Conservation (phyloP, 2,113 vertebrate species). For the Prietella phreatophila region DNA sequence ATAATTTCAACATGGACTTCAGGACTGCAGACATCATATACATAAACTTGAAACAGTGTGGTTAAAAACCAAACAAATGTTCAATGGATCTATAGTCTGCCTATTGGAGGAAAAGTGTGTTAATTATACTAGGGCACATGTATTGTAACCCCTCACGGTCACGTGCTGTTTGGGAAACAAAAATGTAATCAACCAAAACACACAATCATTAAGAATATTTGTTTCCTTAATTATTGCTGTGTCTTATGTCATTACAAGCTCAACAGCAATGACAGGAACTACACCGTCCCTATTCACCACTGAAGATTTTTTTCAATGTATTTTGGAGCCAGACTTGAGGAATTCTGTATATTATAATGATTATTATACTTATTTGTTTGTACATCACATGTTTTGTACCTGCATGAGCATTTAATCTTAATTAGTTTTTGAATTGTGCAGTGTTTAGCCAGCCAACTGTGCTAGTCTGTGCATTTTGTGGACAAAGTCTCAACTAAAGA, state of each 20-base stretch:
- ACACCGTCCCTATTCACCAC: not conserved
- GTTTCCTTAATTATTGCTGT: slow-evolving; percentile 18
- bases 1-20: not conserved
- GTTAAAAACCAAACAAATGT: slow-evolving; percentile 1
- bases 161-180: slow-evolving; percentile 42
- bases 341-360: not conserved
- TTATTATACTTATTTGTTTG: not conserved
- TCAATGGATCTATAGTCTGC: not conserved
- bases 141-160: slow-evolving; percentile 19
- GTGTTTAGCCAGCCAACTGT: not conserved
- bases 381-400: not conserved
- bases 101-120: slow-evolving; percentile 24
- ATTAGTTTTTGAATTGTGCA: not conserved
- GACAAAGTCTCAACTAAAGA: not conserved
- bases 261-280: not conserved
- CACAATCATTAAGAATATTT: slow-evolving; percentile 42
- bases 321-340: not conserved
- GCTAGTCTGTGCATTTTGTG: not conserved
- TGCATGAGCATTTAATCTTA: not conserved
- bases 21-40: not conserved
- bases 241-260: slow-evolving; percentile 29
- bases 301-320: slow-evolving; percentile 13
- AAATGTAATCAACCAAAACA: slow-evolving; percentile 38
- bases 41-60: not conserved
- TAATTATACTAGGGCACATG: slow-evolving; percentile 40